Conservation (phyloP, 2,888 invertebrate species). For the Neoitamus cyanurus region DNA sequence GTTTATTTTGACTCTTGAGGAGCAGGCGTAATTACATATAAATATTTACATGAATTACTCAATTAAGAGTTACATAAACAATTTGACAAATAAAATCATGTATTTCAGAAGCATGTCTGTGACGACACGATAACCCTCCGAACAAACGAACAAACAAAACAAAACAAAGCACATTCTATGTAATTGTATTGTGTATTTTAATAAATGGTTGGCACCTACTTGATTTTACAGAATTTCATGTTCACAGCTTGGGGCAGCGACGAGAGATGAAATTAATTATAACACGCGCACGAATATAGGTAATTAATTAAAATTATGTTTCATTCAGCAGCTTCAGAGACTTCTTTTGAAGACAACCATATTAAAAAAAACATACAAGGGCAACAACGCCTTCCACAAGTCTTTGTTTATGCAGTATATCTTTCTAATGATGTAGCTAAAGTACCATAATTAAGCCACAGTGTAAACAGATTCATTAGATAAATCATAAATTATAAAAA, state of each 20-base stretch:
- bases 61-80: too few species aligned
- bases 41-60: too few species aligned
- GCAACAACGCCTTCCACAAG: neutral
- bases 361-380: neutral
- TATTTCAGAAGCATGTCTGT: too few species aligned
- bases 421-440: neutral
- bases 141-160: too few species aligned
- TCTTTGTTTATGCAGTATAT: neutral
- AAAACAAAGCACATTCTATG: neutral
- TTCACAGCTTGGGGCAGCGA: neutral
- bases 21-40: too few species aligned
- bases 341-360: neutral
- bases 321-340: neutral
- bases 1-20: too few species aligned
- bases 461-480: neutral
- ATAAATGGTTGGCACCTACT: neutral
- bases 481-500: neutral
- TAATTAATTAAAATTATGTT: neutral
- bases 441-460: neutral
- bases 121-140: too few species aligned
- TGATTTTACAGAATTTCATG: neutral
- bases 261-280: neutral
- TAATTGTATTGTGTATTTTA: neutral
- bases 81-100: too few species aligned
- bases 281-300: neutral